Evolutionary conservation across 2,113 vertebrate species (phyloP), one percentile per base, ranked within the genome.

Genomic region (Ia io): DNA sequence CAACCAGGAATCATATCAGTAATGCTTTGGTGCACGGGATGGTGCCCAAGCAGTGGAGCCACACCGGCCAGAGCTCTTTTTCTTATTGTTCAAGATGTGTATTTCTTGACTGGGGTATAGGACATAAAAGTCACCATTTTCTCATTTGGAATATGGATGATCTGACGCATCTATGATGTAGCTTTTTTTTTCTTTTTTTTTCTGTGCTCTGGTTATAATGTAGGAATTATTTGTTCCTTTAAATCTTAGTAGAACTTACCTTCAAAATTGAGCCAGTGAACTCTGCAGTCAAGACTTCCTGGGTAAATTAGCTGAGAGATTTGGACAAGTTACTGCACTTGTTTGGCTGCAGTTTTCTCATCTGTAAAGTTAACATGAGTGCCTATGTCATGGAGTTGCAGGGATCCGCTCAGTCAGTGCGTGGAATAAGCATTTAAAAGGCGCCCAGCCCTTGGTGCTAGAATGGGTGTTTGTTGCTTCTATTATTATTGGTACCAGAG

Each of bases 101-200:
- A 61, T 92, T 70, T 90, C 78, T 83, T 74, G 47, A 51, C 49
- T 77, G 40, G 17, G 28, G 23, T 28, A 59, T n/a, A 32, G 80
- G 71, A 86, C 11, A 37, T 71, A 74, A 84, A 92, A 85, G 80
- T 88, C 79, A 89, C 77, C 11, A 84, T 88, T 70, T 69, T 88
- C 78, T 78, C 69, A 85, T 85, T 63, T 82, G 47, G 35, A 65
- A 77, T 77, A 42, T 51, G 9, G 7, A 67, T 88, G 20, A 49
- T 71, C 47, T 85, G 85, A 94, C 56, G 88, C 25, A 83, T 85
- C 79, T 93, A 22, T 74, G 22, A 74, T 44, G 40, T 44, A 44
- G 25, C 30, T 77, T 77, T 51, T 18, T 63, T 84, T 63, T 18
- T 51, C 22, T 22, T 28, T 61, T 44, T 17, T 76, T 74, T 59